phyloP scores from a whole-genome alignment of 2,113 vertebrate genomes.

The Maccullochella peelii region DNA sequence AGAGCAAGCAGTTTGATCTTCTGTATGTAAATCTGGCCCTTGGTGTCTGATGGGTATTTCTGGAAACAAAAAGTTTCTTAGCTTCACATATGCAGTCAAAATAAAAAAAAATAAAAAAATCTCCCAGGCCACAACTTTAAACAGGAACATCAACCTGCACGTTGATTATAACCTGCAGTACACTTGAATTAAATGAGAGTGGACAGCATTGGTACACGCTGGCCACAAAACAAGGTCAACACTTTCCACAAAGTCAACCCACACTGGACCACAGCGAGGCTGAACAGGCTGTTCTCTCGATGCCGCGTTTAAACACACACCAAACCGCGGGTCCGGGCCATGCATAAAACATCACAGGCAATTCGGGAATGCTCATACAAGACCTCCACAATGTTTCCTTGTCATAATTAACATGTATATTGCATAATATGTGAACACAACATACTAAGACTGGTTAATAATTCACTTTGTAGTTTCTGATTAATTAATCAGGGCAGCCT shows the following conservation, averaged over 20 bases:
- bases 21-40: slow-evolving; percentile 5
- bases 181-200: slow-evolving; percentile 48
- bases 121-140: slow-evolving; percentile 27
- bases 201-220: not conserved
- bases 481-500: slow-evolving; percentile 71
- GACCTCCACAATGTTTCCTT: slow-evolving; percentile 55
- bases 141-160: slow-evolving; percentile 10
- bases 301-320: slow-evolving; percentile 31
- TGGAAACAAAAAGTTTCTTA: not conserved
- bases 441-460: slow-evolving; percentile 74
- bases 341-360: slow-evolving; percentile 77
- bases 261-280: slow-evolving; percentile 50
- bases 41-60: not conserved
- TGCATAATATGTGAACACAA: slow-evolving; percentile 74
- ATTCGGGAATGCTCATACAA: slow-evolving; percentile 56
- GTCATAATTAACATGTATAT: slow-evolving; percentile 76
- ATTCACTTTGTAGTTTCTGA: slow-evolving; percentile 76
- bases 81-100: not conserved
- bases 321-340: slow-evolving; percentile 25
- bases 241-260: slow-evolving; percentile 55
- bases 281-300: slow-evolving; percentile 48
- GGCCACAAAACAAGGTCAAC: slow-evolving; percentile 68
- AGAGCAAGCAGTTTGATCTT: not conserved
- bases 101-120: not conserved
- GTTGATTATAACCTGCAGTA: slow-evolving; percentile 34